phyloP scores from a whole-genome alignment of 2,888 invertebrate species.

The Dolomedes plantarius region DNA sequence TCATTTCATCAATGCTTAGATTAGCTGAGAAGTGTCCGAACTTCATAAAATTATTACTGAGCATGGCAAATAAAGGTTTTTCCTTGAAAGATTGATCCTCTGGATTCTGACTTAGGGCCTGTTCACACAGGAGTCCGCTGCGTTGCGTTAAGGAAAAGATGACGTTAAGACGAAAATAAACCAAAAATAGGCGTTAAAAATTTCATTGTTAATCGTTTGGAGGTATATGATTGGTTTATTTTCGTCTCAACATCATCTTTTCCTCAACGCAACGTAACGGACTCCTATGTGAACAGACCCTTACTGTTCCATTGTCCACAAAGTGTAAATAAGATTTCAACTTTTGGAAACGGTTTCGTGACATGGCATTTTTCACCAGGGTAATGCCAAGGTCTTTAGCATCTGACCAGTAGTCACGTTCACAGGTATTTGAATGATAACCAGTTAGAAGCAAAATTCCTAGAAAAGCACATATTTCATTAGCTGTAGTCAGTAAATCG shows the following conservation, averaged over 20 bases:
- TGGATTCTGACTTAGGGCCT: slow-evolving; percentile 3
- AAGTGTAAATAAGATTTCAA: slow-evolving; percentile 17
- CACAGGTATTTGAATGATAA: slow-evolving; percentile 34
- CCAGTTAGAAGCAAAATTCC: slow-evolving; percentile 21
- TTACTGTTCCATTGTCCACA: slow-evolving; percentile 22
- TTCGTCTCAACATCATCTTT: too few relatives aligned
- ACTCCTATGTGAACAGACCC: too few relatives aligned
- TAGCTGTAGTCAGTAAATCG: slow-evolving; percentile 29
- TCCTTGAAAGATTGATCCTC: slow-evolving; percentile 10
- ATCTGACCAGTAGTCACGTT: slow-evolving; percentile 30
- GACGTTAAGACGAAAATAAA: too few relatives aligned
- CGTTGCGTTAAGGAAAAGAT: too few relatives aligned
- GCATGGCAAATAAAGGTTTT: slow-evolving; percentile 25
- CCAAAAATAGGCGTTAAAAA: too few relatives aligned
- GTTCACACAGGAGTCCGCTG: too few relatives aligned
- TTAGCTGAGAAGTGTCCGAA: slow-evolving; percentile 33
- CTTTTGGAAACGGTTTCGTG: slow-evolving; percentile 22
- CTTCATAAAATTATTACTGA: slow-evolving; percentile 25
- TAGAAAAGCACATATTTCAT: slow-evolving; percentile 24
- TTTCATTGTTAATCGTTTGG: too few relatives aligned
- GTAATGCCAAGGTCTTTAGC: slow-evolving; percentile 28
- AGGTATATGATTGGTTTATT: too few relatives aligned
- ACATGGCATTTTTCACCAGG: slow-evolving; percentile 20
- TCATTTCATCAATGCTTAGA: slow-evolving; percentile 44
- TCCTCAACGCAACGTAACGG: too few relatives aligned